Conservation (phyloP, 2,113 vertebrate species). For the Clupea harengus region DNA sequence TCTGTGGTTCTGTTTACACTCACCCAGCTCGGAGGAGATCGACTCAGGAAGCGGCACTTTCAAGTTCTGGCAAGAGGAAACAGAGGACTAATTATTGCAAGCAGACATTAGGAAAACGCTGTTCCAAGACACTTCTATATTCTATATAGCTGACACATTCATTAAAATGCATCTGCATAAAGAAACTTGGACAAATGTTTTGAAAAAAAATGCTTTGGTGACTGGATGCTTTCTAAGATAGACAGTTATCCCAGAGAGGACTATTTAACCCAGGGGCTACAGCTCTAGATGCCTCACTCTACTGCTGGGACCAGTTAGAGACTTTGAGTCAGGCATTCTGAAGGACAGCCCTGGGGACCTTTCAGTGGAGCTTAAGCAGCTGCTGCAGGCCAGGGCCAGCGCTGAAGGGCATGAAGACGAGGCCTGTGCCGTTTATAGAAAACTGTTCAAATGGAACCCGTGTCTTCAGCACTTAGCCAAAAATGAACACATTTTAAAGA, state of each 20-base stretch:
- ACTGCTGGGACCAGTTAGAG: background rate
- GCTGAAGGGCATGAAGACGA: background rate
- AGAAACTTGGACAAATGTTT: no score
- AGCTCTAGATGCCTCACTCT: background rate
- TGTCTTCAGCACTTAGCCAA: no score
- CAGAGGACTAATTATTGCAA: background rate
- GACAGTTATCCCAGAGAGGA: background rate
- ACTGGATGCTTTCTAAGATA: background rate
- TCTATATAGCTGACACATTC: no score
- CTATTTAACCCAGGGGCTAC: background rate
- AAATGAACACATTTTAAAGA: background rate
- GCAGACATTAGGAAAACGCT: background rate
- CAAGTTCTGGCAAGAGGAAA: conserved; percentile 77
- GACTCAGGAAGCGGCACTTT: conserved; percentile 88
- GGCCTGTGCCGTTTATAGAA: no score
- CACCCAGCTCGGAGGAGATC: conserved; percentile 86
- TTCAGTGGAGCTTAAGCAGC: background rate
- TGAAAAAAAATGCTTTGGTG: no score
- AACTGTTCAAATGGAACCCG: no score
- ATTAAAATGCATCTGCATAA: no score
- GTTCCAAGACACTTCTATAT: no score
- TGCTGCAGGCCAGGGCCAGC: background rate
- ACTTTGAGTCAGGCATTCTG: background rate
- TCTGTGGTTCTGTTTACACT: conserved; percentile 32
- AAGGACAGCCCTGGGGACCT: background rate